A percentile compares a stretch with the other conserved stretches of the same genome.
phyloP scores from a whole-genome alignment of 2,797 vertebrate species.

The Borostomias antarcticus region DNA sequence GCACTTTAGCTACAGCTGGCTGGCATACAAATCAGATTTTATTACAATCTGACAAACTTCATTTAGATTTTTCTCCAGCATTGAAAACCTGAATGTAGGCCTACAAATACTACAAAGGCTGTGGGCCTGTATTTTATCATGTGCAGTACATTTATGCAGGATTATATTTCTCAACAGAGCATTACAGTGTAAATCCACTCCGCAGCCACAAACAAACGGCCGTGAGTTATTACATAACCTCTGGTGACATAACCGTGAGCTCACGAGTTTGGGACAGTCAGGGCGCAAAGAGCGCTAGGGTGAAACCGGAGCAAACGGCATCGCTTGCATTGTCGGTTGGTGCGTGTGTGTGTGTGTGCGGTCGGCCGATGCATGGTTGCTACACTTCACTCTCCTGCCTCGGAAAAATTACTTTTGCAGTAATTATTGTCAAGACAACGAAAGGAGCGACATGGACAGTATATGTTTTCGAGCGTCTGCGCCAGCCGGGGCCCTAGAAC shows the following conservation, averaged over 20 bases:
- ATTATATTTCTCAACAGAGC: slow-evolving; percentile 67
- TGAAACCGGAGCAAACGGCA: slow-evolving; percentile 33
- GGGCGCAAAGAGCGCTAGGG: slow-evolving; percentile 40
- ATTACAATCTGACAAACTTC: too few relatives aligned
- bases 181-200: slow-evolving; percentile 64
- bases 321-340: background rate
- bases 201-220: slow-evolving; percentile 32
- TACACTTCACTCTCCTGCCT: slow-evolving; percentile 47
- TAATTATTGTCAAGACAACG: slow-evolving; percentile 42
- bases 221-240: slow-evolving; percentile 67
- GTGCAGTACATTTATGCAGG: too few relatives aligned
- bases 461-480: slow-evolving; percentile 53
- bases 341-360: background rate
- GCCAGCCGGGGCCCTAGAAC: slow-evolving; percentile 60
- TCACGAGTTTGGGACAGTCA: slow-evolving; percentile 49
- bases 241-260: slow-evolving; percentile 73
- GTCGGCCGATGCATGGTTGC: slow-evolving; percentile 23
- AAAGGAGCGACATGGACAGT: slow-evolving; percentile 27
- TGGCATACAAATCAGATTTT: too few relatives aligned
- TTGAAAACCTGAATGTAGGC: too few relatives aligned
- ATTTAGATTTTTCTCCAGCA: too few relatives aligned
- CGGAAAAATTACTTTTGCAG: slow-evolving; percentile 13
- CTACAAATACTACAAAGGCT: too few relatives aligned
- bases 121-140: too few relatives aligned
- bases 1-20: too few relatives aligned